These are phyloP conservation scores for Thamnophis elegans DNA, from an alignment of 2,797 vertebrate species.

Conservation along the genomic window DNA sequence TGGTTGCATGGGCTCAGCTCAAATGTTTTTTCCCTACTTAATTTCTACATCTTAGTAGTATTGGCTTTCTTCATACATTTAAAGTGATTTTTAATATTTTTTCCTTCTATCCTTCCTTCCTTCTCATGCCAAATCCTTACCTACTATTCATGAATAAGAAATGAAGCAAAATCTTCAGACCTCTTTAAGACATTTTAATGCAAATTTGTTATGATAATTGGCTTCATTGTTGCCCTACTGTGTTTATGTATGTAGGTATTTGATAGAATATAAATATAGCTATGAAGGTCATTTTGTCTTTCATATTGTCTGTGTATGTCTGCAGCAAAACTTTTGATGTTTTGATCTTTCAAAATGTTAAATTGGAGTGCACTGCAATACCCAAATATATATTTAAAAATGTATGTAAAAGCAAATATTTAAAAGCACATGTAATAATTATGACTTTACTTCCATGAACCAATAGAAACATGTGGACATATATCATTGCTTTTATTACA, in stretches of 20 bases:
- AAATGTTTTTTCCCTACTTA: neutral
- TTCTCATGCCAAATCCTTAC: neutral
- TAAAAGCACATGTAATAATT: constrained; percentile 41
- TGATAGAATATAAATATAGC: constrained; percentile 23
- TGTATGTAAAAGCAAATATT: constrained; percentile 1
- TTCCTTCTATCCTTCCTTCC: neutral
- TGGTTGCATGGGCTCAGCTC: neutral
- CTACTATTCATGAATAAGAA: neutral
- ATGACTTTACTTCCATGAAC: neutral
- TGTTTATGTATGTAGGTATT: constrained; percentile 37
- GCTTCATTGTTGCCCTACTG: constrained; percentile 13
- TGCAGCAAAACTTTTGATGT: constrained; percentile 2
- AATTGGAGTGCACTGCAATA: constrained; percentile 19
- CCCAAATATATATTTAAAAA: constrained; percentile 1
- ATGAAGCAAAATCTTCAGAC: neutral
- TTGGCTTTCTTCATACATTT: neutral
- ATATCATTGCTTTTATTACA: neutral
- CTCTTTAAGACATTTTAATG: neutral
- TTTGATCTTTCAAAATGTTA: constrained; percentile 27
- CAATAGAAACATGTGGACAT: neutral
- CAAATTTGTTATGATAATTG: neutral
- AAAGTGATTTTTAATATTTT: neutral
- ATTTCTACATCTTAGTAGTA: neutral
- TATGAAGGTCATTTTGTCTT: constrained; percentile 32
- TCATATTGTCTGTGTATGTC: constrained; percentile 42